Percentiles rank a stretch among this genome's conserved stretches.
Evolutionary conservation across 2,113 vertebrate genomes (phyloP).

Genomic region (Amblyornis subalaris): DNA sequence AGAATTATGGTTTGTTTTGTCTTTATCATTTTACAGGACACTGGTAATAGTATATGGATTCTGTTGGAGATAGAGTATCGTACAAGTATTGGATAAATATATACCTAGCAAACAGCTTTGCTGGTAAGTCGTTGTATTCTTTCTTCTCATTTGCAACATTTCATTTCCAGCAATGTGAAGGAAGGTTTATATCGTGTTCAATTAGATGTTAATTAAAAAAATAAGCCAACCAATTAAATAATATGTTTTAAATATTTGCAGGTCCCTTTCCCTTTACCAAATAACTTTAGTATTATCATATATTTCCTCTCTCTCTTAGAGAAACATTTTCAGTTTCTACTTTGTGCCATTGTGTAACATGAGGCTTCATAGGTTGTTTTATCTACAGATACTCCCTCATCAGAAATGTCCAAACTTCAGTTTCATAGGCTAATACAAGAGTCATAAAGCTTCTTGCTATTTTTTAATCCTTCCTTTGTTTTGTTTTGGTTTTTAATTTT

Average conservation of each 20-base stretch:
- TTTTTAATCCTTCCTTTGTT: not conserved
- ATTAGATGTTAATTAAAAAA: not conserved
- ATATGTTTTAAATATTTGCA: not conserved
- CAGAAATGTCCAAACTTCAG: not conserved
- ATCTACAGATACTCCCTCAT: not conserved
- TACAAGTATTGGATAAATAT: not conserved
- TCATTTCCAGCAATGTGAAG: not conserved
- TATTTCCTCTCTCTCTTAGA: not conserved
- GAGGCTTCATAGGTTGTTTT: not conserved
- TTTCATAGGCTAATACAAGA: not conserved
- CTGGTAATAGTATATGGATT: not conserved
- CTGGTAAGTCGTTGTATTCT: not conserved
- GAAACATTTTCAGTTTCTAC: not conserved
- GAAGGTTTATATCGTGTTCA: not conserved
- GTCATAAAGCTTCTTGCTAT: not conserved
- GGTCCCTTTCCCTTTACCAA: not conserved
- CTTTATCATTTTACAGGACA: not conserved
- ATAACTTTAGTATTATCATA: not conserved
- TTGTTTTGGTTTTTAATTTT: not conserved
- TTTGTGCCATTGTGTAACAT: not conserved
- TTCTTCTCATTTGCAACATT: not conserved
- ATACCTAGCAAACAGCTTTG: not conserved
- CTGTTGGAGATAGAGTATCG: not conserved
- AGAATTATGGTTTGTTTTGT: not conserved
- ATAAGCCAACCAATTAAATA: not conserved